Evolutionary conservation across 2,113 vertebrate genomes (phyloP).

Genomic region (Leptocoma aspasia): DNA sequence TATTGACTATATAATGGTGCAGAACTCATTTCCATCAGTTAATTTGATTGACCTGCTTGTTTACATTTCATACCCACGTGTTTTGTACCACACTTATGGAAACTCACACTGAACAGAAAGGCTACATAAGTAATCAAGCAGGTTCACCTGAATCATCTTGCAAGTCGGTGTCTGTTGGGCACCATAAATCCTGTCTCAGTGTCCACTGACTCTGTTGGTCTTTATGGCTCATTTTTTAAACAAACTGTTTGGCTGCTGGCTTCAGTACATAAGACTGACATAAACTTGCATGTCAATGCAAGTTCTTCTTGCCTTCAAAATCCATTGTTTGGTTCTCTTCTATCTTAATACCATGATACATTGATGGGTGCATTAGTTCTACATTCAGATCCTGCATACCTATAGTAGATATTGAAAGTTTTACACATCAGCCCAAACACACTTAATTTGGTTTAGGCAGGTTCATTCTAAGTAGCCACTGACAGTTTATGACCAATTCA

Average conservation of each 20-base stretch:
- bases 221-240: background rate
- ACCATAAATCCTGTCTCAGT: background rate
- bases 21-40: background rate
- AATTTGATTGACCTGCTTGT: background rate
- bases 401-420: background rate
- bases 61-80: background rate
- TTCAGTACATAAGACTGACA: background rate
- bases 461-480: background rate
- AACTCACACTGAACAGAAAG: background rate
- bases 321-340: background rate
- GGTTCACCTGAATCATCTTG: background rate
- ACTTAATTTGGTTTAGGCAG: background rate
- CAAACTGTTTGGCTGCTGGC: background rate
- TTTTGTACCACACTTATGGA: background rate
- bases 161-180: background rate
- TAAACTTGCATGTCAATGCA: background rate
- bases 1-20: background rate
- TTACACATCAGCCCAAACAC: background rate
- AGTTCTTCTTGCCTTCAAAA: background rate
- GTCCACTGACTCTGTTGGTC: background rate
- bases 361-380: background rate
- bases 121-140: background rate
- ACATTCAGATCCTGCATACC: background rate
- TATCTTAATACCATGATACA: background rate
- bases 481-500: background rate